Conservation (phyloP, 2,113 vertebrate genomes). For the Trichomycterus rosablanca region DNA sequence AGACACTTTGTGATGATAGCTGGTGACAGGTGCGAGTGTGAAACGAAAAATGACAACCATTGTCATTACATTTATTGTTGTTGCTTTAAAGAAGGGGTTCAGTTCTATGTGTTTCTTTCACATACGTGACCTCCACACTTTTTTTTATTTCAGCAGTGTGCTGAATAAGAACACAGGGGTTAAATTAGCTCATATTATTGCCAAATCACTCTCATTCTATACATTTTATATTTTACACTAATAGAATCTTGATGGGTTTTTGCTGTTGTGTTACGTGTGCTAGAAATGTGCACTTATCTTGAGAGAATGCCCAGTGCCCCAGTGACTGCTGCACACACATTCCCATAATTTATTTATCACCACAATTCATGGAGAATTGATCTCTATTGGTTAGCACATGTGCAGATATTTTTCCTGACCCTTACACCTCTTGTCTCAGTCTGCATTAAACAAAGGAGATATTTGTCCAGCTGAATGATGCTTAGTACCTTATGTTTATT, state of each 20-base stretch:
- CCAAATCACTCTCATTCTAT: no score
- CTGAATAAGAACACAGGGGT: no score
- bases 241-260: no score
- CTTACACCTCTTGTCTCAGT: slow-evolving; percentile 22
- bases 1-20: slow-evolving; percentile 19
- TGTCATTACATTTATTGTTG: slow-evolving; percentile 23
- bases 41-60: slow-evolving; percentile 31
- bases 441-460: slow-evolving; percentile 8
- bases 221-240: no score
- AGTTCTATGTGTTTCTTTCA: slow-evolving; percentile 1
- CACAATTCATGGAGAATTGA: slow-evolving; percentile 60
- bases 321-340: slow-evolving; percentile 46
- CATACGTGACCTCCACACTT: not conserved
- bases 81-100: not conserved
- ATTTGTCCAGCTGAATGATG: no score
- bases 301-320: slow-evolving; percentile 12
- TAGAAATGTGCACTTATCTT: slow-evolving; percentile 4
- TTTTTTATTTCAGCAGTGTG: not conserved
- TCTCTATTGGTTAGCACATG: slow-evolving; percentile 48
- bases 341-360: slow-evolving; percentile 68
- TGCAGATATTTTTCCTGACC: slow-evolving; percentile 49
- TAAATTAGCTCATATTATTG: not conserved
- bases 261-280: no score
- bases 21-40: slow-evolving; percentile 33
- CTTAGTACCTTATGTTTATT: no score